Base-by-base conservation (phyloP, 2,113 vertebrate genomes). In the Urocynchramus pylzowi region DNA sequence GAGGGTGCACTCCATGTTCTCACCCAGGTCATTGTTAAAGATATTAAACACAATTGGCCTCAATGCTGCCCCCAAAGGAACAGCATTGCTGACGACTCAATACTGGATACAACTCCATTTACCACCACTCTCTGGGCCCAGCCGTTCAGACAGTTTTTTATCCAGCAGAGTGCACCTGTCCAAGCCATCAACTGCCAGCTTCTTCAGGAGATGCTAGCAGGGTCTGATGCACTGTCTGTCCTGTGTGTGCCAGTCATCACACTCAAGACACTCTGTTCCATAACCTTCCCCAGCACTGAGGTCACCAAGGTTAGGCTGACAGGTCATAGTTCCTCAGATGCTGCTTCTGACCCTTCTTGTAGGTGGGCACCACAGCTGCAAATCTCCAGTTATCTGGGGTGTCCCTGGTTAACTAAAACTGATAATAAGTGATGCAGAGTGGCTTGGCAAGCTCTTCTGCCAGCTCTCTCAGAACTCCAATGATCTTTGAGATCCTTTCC, bases 1-100 rank as follows among this genome's bases (percentile, higher is more conserved):
- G 42, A 57, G 26, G 3, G 7, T 41, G 10, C 13, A n/a, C 7
- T 49, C 0, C 0, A 24, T 41, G 16, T 47, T 10, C 13, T 50
- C 13, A 31, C n/a, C 23, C 42, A 31, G 35, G 31, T 50, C 16
- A 16, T 14, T 13, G 6, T 21, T 75, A 42, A 57, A 67, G 70
- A 20, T 28, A 6, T 11, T 27, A 17, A 50, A 49, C 35, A 42
- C 3, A 1, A 6, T 10, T 76, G 35, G 26, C 26, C 11, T 47
- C 26, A 35, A 2, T 26, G 53, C 44, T 35, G 20, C 7, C 2
- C 16, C 11, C 22, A 44, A 28, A n/a, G 31, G 37, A 44, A 4
- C 26, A 50, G 26, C 22, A 7, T 5, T 52, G 31, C 27, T 68
- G 63, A 37, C 14, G 27, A 14, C 27, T 42, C 37, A 41, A 22